phyloP scores from a whole-genome alignment of 2,797 vertebrate genomes.

The Phrynocephalus vlangalii region DNA sequence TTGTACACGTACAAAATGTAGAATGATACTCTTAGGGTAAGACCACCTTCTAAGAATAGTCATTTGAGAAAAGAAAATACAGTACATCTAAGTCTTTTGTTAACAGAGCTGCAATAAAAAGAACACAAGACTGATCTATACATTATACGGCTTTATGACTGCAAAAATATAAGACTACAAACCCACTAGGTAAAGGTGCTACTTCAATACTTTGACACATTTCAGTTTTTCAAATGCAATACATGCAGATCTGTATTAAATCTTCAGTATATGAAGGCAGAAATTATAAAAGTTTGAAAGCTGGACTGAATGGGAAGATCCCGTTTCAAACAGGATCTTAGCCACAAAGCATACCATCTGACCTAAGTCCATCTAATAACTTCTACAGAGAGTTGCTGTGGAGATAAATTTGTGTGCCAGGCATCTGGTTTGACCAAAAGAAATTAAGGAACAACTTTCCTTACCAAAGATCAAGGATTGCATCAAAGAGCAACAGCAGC shows the following conservation, averaged over 20 bases:
- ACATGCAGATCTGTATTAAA: background rate
- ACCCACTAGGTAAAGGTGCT: background rate
- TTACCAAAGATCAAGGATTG: background rate
- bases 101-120: constrained; percentile 23
- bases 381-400: background rate
- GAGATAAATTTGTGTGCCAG: background rate
- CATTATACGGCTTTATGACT: background rate
- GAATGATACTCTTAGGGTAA: constrained; percentile 3
- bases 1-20: background rate
- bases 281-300: background rate
- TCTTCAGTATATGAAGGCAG: background rate
- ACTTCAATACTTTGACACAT: background rate
- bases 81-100: background rate
- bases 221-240: background rate
- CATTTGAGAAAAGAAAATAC: background rate
- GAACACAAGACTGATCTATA: constrained; percentile 19
- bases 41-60: background rate
- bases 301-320: background rate
- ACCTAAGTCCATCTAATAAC: background rate
- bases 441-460: background rate
- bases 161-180: constrained; percentile 7
- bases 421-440: background rate
- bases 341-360: background rate
- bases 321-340: background rate
- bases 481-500: background rate